Evolutionary conservation across 1,140 invertebrate species (phyloP).

Genomic region (Philotrypesis tridentata): DNA sequence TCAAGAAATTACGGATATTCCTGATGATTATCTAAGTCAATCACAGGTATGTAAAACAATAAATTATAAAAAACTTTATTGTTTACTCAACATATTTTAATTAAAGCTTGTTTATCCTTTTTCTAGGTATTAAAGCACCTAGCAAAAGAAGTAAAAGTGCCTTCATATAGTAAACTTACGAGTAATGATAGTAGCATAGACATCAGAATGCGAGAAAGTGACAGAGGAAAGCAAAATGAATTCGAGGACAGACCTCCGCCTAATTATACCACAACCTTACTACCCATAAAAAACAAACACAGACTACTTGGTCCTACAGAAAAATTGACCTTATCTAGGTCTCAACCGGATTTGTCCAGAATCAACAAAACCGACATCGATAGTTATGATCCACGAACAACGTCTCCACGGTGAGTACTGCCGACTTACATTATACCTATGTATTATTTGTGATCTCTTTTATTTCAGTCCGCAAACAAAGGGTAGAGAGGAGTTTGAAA

Average conservation of each 20-base stretch:
- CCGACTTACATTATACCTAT: background rate
- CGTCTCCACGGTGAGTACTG: slow-evolving; percentile 66
- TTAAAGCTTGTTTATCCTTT: background rate
- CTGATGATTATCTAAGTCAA: slow-evolving; percentile 88
- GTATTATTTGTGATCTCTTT: no score
- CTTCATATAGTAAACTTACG: slow-evolving; percentile 66
- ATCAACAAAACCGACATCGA: slow-evolving; percentile 70
- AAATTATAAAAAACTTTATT: background rate
- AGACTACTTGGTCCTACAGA: slow-evolving; percentile 74
- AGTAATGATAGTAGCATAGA: slow-evolving; percentile 64
- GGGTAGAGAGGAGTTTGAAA: slow-evolving; percentile 77
- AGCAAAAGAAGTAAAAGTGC: slow-evolving; percentile 85
- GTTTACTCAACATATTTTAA: background rate
- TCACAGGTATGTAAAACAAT: slow-evolving; percentile 74
- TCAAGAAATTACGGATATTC: slow-evolving; percentile 89
- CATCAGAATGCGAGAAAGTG: slow-evolving; percentile 63
- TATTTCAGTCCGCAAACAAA: slow-evolving; percentile 75
- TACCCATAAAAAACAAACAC: slow-evolving; percentile 70
- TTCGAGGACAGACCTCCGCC: slow-evolving; percentile 73
- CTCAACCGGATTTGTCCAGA: slow-evolving; percentile 82
- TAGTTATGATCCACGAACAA: slow-evolving; percentile 67
- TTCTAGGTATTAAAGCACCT: slow-evolving; percentile 87
- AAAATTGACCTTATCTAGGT: slow-evolving; percentile 82
- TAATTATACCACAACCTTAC: slow-evolving; percentile 68
- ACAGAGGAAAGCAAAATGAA: slow-evolving; percentile 67